Conservation (phyloP, 2,888 invertebrate genomes). For the Drosophila macrothrix region DNA sequence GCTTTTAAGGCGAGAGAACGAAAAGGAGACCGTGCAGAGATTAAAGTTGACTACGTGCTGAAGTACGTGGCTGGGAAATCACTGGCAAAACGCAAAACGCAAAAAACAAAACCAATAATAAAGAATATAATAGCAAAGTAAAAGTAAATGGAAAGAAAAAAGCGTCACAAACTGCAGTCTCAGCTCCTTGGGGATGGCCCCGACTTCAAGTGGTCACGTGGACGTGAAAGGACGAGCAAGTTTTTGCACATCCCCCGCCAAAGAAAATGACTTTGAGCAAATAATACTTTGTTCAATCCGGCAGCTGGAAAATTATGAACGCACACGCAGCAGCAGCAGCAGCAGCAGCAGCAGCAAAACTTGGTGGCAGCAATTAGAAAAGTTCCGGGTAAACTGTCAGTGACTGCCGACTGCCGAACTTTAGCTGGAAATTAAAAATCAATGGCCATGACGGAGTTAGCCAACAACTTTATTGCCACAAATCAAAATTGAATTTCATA, state of each 20-base stretch:
- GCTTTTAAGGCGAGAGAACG: slow-evolving; percentile 68
- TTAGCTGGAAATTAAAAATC: slow-evolving; percentile 63
- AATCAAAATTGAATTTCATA: slow-evolving; percentile 68
- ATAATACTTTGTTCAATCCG: slow-evolving; percentile 73
- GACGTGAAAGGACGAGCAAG: slow-evolving; percentile 39
- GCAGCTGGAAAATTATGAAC: slow-evolving; percentile 69
- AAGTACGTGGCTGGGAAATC: slow-evolving; percentile 73
- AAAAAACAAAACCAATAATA: not conserved
- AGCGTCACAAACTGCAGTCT: slow-evolving; percentile 47
- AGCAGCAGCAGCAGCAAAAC: slow-evolving; percentile 17
- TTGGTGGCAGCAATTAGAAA: slow-evolving; percentile 75
- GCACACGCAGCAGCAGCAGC: slow-evolving; percentile 25
- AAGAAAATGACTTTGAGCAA: slow-evolving; percentile 68
- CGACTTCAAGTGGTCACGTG: slow-evolving; percentile 60
- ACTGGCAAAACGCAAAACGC: slow-evolving; percentile 9
- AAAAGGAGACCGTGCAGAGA: slow-evolving; percentile 50
- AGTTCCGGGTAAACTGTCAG: slow-evolving; percentile 72
- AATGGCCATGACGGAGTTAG: slow-evolving; percentile 54
- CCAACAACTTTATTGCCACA: slow-evolving; percentile 54
- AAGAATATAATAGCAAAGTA: not conserved
- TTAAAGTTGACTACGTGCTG: slow-evolving; percentile 76
- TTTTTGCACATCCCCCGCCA: slow-evolving; percentile 40
- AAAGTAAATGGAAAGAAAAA: slow-evolving; percentile 15
- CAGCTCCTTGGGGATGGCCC: slow-evolving; percentile 40
- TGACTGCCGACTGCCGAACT: slow-evolving; percentile 23